Conservation (phyloP, 2,113 vertebrate species). For the Campylomormyrus numenius region DNA sequence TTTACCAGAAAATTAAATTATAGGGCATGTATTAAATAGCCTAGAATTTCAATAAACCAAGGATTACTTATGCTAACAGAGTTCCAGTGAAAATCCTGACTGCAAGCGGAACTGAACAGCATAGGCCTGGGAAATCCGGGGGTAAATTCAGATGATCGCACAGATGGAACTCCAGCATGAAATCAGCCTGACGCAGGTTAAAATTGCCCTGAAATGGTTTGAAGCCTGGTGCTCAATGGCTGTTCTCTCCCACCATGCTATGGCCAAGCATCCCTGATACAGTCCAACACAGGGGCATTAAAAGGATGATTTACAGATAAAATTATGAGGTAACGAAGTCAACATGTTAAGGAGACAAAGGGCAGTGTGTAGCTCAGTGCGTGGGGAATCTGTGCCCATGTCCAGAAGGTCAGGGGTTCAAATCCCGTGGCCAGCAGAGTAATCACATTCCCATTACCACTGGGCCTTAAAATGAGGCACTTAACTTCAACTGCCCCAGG, state of each 20-base stretch:
- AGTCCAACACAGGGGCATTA: background rate
- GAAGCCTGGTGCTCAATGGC: background rate
- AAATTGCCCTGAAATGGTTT: background rate
- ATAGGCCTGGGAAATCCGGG: background rate
- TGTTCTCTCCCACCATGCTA: background rate
- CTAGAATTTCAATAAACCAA: background rate
- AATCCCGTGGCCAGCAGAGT: background rate
- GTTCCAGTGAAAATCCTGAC: background rate
- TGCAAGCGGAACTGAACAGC: background rate
- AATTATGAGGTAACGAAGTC: background rate
- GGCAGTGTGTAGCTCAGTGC: background rate
- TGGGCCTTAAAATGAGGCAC: background rate
- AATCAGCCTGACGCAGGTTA: background rate
- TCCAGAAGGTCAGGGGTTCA: background rate
- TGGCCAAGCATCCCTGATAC: background rate
- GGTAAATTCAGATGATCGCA: background rate
- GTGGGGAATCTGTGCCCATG: background rate
- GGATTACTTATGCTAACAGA: too few species aligned
- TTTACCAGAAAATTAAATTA: background rate
- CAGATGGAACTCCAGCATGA: background rate
- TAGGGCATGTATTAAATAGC: background rate
- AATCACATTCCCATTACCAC: background rate
- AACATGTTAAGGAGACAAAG: background rate
- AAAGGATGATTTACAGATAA: background rate
- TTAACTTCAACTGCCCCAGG: background rate